Percentiles rank a stretch among this genome's conserved stretches.
These are phyloP conservation scores for Camelus bactrianus DNA, from an alignment of 2,113 vertebrate genomes.

Conservation along the genomic window DNA sequence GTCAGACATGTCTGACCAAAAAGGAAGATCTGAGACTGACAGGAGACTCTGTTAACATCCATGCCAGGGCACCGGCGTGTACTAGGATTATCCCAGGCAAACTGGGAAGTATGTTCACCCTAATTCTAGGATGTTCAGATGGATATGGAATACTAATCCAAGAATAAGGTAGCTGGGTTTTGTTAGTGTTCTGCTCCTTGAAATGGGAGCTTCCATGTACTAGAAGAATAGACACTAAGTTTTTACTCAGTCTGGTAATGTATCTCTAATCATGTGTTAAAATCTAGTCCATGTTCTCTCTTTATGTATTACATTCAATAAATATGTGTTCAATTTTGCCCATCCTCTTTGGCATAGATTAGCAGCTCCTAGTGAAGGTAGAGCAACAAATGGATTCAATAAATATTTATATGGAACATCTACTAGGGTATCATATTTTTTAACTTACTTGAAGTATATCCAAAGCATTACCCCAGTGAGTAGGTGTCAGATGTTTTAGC, in stretches of 20 bases:
- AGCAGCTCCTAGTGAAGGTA: background rate
- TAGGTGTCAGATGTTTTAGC: background rate
- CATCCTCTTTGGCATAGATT: background rate
- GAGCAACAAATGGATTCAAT: background rate
- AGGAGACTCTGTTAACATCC: background rate
- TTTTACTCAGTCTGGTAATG: background rate
- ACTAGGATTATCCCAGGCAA: background rate
- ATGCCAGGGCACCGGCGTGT: background rate
- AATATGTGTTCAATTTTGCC: background rate
- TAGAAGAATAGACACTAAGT: background rate
- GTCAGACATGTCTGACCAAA: background rate
- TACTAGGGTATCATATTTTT: background rate
- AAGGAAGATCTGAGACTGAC: background rate
- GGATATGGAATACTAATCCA: background rate
- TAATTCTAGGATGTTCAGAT: background rate
- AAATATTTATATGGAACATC: constrained; percentile 22
- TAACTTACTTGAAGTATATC: constrained; percentile 2
- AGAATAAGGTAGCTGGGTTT: background rate
- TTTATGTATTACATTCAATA: background rate
- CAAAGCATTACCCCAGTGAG: background rate
- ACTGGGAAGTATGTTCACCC: background rate
- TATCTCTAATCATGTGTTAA: background rate
- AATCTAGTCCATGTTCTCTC: background rate
- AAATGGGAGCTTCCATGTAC: background rate
- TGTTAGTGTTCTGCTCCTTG: background rate